Evolutionary conservation across 1,140 invertebrate genomes (phyloP).

Genomic region (Lanistes nyassanus): DNA sequence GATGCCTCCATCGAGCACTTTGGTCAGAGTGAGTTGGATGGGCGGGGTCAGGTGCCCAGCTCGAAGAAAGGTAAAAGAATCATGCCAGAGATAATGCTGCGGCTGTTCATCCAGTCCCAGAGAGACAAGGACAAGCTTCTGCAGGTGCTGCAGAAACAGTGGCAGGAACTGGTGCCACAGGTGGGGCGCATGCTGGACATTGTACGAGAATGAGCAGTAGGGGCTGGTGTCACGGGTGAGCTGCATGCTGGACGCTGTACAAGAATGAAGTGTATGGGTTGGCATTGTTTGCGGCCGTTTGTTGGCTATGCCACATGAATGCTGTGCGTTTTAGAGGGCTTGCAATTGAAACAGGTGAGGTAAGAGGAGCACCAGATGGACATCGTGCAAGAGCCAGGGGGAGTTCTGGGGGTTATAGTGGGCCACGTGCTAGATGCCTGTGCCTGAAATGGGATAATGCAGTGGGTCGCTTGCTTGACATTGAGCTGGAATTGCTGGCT

Average conservation of each 20-base stretch:
- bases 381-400: too few species aligned
- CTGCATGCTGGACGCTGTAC: too few species aligned
- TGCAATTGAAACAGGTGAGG: background rate
- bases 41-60: slow-evolving; percentile 38
- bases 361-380: too few species aligned
- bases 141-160: slow-evolving; percentile 54
- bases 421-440: too few species aligned
- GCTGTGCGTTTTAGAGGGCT: background rate
- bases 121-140: slow-evolving; percentile 57
- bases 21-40: slow-evolving; percentile 35
- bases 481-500: too few species aligned
- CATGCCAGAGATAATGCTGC: slow-evolving; percentile 48
- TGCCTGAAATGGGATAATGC: too few species aligned
- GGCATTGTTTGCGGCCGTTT: background rate
- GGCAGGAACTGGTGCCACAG: slow-evolving; percentile 52
- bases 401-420: too few species aligned
- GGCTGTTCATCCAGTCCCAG: slow-evolving; percentile 51
- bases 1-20: slow-evolving; percentile 58
- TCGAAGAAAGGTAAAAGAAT: slow-evolving; percentile 39
- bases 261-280: background rate
- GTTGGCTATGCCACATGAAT: background rate
- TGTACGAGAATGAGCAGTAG: slow-evolving; percentile 6
- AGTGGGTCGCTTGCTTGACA: too few species aligned
- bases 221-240: background rate
- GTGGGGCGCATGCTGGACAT: slow-evolving; percentile 39